Evolutionary conservation across 2,797 vertebrate genomes (phyloP).

Genomic region (Steatocranus sp.): DNA sequence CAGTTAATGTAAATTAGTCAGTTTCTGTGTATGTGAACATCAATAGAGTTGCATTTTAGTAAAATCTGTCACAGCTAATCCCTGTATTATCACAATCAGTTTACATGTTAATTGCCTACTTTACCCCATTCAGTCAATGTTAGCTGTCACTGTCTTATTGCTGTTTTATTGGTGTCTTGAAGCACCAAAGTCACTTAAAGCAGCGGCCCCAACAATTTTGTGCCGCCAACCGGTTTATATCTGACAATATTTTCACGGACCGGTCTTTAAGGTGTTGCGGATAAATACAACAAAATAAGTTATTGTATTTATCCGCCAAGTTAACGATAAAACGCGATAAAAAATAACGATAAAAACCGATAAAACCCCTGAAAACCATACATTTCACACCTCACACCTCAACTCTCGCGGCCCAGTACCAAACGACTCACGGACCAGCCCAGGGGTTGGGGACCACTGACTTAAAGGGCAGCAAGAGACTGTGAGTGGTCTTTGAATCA

Average conservation of each 20-base stretch:
- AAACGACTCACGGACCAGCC: too few relatives aligned
- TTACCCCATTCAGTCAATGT: not conserved
- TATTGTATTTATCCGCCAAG: fast-evolving
- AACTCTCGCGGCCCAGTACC: fast-evolving
- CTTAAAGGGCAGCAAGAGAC: not conserved
- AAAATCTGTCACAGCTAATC: not conserved
- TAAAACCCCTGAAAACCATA: not conserved
- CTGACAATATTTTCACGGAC: fast-evolving
- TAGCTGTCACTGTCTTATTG: not conserved
- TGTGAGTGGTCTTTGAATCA: not conserved
- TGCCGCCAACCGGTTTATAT: fast-evolving
- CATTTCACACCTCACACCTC: not conserved
- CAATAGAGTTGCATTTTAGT: not conserved
- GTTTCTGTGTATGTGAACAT: not conserved
- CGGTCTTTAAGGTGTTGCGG: fast-evolving
- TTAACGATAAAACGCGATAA: fast-evolving
- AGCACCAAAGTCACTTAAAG: not conserved
- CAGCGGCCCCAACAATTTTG: not conserved
- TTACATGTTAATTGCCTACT: not conserved
- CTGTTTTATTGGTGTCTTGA: not conserved
- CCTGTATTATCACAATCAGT: not conserved
- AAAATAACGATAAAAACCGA: not conserved
- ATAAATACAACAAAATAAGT: not conserved
- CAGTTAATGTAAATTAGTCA: not conserved
- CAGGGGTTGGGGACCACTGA: not conserved